phyloP scores from a whole-genome alignment of 1,140 invertebrate species.

The Drosophila gunungcola region DNA sequence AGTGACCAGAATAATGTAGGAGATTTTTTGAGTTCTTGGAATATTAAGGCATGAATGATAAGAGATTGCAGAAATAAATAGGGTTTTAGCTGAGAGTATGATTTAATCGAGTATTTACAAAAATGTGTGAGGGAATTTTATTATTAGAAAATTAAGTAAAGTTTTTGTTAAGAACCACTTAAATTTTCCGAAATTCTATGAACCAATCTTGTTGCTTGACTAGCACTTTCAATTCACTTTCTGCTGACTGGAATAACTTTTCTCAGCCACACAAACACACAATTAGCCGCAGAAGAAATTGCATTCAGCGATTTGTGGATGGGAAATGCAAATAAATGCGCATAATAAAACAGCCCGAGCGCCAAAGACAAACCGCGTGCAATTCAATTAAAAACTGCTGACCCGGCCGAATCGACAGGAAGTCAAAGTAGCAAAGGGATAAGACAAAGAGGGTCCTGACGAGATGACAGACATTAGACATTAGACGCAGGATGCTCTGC shows the following conservation, averaged over 20 bases:
- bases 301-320: conserved; percentile 52
- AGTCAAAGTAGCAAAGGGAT: conserved; percentile 50
- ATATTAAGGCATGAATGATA: not conserved
- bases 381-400: conserved; percentile 84
- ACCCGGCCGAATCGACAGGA: conserved; percentile 55
- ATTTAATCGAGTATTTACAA: not conserved
- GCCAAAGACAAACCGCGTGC: conserved; percentile 43
- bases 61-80: not conserved
- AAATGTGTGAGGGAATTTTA: not conserved
- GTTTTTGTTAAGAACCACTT: not conserved
- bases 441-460: conserved; percentile 29
- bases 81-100: not conserved
- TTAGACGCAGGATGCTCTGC: conserved; percentile 36
- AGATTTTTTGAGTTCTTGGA: conserved; percentile 8
- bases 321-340: conserved; percentile 70
- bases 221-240: conserved; percentile 24
- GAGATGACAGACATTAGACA: conserved; percentile 48
- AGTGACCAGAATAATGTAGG: conserved; percentile 48
- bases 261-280: conserved; percentile 39
- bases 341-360: conserved; percentile 59
- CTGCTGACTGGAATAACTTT: conserved; percentile 52
- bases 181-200: not conserved
- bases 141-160: not conserved
- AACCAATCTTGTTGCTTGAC: not conserved
- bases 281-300: conserved; percentile 49